Evolutionary conservation across 2,888 invertebrate genomes (phyloP).

Genomic region (Herminia tarsipennalis): DNA sequence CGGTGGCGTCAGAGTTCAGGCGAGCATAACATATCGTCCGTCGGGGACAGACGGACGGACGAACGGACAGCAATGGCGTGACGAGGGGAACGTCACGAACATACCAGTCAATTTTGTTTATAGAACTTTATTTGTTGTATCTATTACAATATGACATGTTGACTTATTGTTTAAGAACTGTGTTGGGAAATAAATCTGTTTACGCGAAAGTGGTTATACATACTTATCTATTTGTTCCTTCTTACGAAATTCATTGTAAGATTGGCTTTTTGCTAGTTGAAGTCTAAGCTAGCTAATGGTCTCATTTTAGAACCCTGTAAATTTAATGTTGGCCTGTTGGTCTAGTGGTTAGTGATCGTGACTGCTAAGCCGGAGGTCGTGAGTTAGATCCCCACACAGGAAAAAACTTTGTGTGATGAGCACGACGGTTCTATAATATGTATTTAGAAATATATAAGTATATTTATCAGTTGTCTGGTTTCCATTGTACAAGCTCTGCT

Average conservation of each 20-base stretch:
- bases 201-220: not conserved
- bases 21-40: slow-evolving; percentile 62
- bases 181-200: not conserved
- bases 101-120: slow-evolving; percentile 48
- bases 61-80: slow-evolving; percentile 44
- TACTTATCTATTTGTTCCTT: not conserved
- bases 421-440: too few relatives aligned
- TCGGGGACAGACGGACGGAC: slow-evolving; percentile 54
- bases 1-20: slow-evolving; percentile 60
- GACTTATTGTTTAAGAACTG: slow-evolving; percentile 1
- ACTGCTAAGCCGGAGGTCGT: too few relatives aligned
- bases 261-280: not conserved
- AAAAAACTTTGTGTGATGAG: too few relatives aligned
- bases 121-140: slow-evolving; percentile 44
- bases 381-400: too few relatives aligned
- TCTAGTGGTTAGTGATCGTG: too few relatives aligned
- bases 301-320: too few relatives aligned
- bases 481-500: too few relatives aligned
- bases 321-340: too few relatives aligned
- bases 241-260: not conserved
- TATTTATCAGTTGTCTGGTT: too few relatives aligned
- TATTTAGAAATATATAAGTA: too few relatives aligned
- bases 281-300: too few relatives aligned
- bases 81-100: slow-evolving; percentile 60
- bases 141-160: slow-evolving; percentile 8